These are phyloP conservation scores for Takifugu bimaculatus DNA, from an alignment of 2,113 vertebrate genomes.

Conservation along the genomic window DNA sequence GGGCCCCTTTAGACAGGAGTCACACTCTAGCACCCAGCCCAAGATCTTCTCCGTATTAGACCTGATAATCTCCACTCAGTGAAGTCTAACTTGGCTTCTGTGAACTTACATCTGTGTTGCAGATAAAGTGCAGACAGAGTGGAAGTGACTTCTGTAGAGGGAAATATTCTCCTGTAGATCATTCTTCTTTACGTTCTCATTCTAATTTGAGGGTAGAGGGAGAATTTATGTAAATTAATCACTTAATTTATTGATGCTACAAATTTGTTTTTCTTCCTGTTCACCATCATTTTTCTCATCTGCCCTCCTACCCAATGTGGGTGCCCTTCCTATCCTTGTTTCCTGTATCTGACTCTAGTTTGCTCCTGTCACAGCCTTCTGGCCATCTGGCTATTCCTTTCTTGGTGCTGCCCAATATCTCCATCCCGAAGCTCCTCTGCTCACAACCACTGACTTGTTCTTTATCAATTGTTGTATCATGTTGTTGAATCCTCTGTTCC, in stretches of 20 bases:
- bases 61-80: neutral
- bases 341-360: neutral
- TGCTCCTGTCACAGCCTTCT: constrained; percentile 10
- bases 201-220: no score
- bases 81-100: neutral
- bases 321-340: constrained; percentile 4
- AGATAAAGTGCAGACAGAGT: neutral
- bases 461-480: no score
- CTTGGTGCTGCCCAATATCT: constrained; percentile 4
- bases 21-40: constrained; percentile 48
- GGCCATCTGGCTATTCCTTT: constrained; percentile 23
- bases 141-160: neutral
- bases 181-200: no score
- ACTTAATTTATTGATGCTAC: no score
- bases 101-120: neutral
- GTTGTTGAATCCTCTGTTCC: constrained; percentile 1
- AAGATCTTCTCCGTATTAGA: constrained; percentile 26
- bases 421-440: constrained; percentile 15
- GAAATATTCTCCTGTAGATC: neutral
- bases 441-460: constrained; percentile 1
- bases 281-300: neutral
- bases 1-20: constrained; percentile 68
- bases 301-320: constrained; percentile 1
- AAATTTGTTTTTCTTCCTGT: constrained; percentile 1
- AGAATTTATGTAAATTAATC: no score